Conservation (phyloP, 2,113 vertebrate genomes). For the Camelus bactrianus region DNA sequence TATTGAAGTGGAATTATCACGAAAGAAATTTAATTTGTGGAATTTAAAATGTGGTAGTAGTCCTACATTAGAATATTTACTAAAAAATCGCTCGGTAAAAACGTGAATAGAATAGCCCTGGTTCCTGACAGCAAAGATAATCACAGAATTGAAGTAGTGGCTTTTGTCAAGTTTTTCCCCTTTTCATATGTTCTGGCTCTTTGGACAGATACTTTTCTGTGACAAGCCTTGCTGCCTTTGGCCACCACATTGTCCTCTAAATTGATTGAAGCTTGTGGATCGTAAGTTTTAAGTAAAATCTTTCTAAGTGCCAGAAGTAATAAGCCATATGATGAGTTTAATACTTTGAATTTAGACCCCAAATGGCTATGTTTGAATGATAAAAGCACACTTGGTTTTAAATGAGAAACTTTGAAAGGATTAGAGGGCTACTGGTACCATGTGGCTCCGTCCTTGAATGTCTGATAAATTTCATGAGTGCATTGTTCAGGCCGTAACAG, state of each 20-base stretch:
- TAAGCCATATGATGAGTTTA: background rate
- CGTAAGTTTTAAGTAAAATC: background rate
- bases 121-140: background rate
- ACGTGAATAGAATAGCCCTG: background rate
- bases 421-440: background rate
- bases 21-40: constrained; percentile 18
- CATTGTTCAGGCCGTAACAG: too few species aligned
- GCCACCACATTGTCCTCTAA: background rate
- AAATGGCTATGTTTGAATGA: background rate
- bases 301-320: background rate
- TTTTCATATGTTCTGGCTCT: background rate
- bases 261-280: background rate
- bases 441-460: background rate
- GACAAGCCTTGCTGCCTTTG: background rate
- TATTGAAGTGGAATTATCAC: background rate
- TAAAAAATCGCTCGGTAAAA: background rate
- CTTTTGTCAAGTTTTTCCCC: background rate
- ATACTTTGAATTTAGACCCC: background rate
- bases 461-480: background rate
- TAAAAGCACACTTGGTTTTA: background rate
- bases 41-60: background rate
- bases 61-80: background rate
- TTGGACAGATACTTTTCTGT: background rate
- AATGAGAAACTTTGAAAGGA: background rate
- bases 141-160: too few species aligned